phyloP scores from a whole-genome alignment of 1,140 invertebrate genomes.

The Hylaeus anthracinus region DNA sequence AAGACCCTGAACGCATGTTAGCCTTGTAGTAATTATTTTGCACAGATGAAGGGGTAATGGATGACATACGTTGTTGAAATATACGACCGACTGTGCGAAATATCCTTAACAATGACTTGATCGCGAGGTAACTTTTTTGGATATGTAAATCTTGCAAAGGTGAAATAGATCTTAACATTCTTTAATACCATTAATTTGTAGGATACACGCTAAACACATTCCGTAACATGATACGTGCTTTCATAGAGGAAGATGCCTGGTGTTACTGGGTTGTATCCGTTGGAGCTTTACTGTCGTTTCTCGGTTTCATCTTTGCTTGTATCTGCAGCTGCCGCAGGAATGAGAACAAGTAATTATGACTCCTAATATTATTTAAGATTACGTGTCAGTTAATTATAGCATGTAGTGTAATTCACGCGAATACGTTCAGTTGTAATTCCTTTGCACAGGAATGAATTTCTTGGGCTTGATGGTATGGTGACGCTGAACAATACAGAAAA shows the following conservation, averaged over 20 bases:
- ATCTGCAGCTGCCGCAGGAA: constrained; percentile 77
- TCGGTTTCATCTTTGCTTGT: constrained; percentile 75
- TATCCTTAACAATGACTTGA: constrained; percentile 7
- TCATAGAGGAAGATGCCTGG: constrained; percentile 72
- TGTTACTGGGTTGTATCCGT: constrained; percentile 76
- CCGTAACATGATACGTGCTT: constrained; percentile 66
- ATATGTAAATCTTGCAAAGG: neutral
- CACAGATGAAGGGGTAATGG: neutral
- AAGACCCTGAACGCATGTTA: neutral
- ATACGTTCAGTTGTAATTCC: constrained; percentile 34
- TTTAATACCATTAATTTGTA: neutral
- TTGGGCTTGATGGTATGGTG: constrained; percentile 79
- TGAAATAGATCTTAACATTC: neutral
- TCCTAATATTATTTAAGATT: neutral
- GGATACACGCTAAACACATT: constrained; percentile 3
- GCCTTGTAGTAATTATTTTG: neutral
- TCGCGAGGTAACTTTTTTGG: neutral
- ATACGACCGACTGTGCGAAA: neutral
- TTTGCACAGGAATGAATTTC: constrained; percentile 78
- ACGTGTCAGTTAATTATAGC: neutral
- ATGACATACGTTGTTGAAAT: neutral
- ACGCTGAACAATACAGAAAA: constrained; percentile 77
- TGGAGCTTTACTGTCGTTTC: constrained; percentile 74
- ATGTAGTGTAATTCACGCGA: neutral
- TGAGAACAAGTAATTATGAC: constrained; percentile 74